Conservation (phyloP, 2,113 vertebrate species). For the Phasianus colchicus region DNA sequence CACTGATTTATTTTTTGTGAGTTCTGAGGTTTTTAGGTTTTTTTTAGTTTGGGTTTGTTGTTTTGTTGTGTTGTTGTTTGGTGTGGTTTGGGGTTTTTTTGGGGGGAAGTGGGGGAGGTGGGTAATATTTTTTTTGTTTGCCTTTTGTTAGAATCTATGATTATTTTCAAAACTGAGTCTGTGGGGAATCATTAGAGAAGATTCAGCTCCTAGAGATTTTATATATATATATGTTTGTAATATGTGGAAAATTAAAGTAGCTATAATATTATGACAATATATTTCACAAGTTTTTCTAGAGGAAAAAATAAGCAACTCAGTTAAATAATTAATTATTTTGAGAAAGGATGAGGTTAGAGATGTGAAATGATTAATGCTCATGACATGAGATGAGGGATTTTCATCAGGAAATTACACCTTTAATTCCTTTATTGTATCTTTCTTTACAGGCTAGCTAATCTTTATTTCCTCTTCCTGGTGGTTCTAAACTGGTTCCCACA, state of each 20-base stretch:
- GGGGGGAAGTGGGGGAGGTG: too few species aligned
- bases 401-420: not conserved
- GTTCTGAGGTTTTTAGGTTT: not conserved
- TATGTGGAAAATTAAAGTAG: not conserved
- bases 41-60: not conserved
- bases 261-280: not conserved
- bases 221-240: not conserved
- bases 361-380: not conserved
- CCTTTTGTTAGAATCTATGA: not conserved
- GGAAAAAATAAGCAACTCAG: not conserved
- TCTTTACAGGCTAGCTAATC: constrained; percentile 77
- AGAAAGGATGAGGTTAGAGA: not conserved
- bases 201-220: not conserved
- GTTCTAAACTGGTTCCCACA: constrained; percentile 80
- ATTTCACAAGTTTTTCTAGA: not conserved
- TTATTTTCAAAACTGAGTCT: not conserved
- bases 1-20: not conserved
- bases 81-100: too few species aligned
- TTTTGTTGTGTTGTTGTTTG: not conserved
- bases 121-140: not conserved
- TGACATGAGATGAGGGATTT: not conserved
- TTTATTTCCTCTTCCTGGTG: constrained; percentile 80
- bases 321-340: not conserved
- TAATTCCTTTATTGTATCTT: not conserved
- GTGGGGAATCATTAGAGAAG: not conserved